Evolutionary conservation across 2,888 invertebrate species (phyloP).

Genomic region (Dilophus febrilis): DNA sequence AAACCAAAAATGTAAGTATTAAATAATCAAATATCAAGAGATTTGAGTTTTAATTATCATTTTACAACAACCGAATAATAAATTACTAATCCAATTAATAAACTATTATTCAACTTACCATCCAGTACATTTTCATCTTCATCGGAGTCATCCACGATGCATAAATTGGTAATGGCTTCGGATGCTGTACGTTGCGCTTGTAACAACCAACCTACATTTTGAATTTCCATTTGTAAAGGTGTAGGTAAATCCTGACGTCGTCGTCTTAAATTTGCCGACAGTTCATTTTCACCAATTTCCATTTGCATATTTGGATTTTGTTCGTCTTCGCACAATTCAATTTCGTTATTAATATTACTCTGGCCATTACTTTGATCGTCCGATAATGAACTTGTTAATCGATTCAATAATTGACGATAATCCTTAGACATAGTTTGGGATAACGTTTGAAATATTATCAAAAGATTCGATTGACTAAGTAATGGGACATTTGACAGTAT

Average conservation of each 20-base stretch:
- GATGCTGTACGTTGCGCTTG: conserved; percentile 49
- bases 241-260: conserved; percentile 21
- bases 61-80: too few relatives aligned
- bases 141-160: conserved; percentile 35
- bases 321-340: too few relatives aligned
- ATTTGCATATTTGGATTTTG: conserved; percentile 11
- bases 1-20: too few relatives aligned
- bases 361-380: conserved; percentile 15
- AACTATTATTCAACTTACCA: conserved; percentile 28
- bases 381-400: conserved; percentile 34
- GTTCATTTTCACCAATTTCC: conserved; percentile 17
- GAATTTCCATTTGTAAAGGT: conserved; percentile 32
- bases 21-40: too few relatives aligned
- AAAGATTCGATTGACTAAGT: conserved; percentile 32
- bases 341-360: too few relatives aligned
- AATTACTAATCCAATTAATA: too few relatives aligned
- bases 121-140: too few relatives aligned
- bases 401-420: conserved; percentile 33
- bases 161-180: conserved; percentile 54
- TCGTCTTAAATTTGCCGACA: conserved; percentile 17
- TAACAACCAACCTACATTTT: conserved; percentile 36
- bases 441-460: conserved; percentile 34
- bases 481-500: conserved; percentile 37
- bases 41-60: too few relatives aligned
- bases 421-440: conserved; percentile 37